Percentiles rank a stretch among this genome's conserved stretches.
Conservation (phyloP, 2,888 invertebrate genomes). For the Buathra laborator region DNA sequence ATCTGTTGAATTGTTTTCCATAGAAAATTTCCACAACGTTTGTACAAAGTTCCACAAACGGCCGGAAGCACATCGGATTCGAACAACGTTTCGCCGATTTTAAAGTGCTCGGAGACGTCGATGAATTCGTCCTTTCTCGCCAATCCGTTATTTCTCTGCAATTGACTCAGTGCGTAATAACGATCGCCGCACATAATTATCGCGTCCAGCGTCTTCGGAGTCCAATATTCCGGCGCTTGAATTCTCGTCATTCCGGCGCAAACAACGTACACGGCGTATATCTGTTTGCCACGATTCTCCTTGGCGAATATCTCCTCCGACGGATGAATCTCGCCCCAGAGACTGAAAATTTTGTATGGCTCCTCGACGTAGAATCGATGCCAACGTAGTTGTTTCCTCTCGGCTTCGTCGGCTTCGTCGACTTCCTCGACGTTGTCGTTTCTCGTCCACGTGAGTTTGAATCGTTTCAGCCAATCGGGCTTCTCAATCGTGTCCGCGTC, state of each 20-base stretch:
- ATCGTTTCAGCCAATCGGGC: constrained; percentile 74
- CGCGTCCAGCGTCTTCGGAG: constrained; percentile 76
- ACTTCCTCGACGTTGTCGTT: neutral
- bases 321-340: constrained; percentile 90
- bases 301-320: constrained; percentile 87
- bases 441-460: constrained; percentile 74
- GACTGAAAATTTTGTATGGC: constrained; percentile 89
- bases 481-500: constrained; percentile 71
- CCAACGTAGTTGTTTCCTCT: constrained; percentile 84
- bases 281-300: constrained; percentile 88
- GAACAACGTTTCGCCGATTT: constrained; percentile 78
- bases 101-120: constrained; percentile 71
- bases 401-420: constrained; percentile 37
- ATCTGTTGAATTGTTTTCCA: constrained; percentile 76
- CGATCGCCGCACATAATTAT: constrained; percentile 81
- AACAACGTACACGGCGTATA: constrained; percentile 87
- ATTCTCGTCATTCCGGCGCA: constrained; percentile 81
- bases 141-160: too few species aligned
- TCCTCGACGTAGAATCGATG: constrained; percentile 90
- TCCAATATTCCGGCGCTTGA: constrained; percentile 82
- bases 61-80: constrained; percentile 74
- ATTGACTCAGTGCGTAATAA: constrained; percentile 77
- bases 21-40: constrained; percentile 68
- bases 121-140: constrained; percentile 59
- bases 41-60: constrained; percentile 75